A percentile compares a stretch with the other conserved stretches of the same genome.
phyloP scores from a whole-genome alignment of 2,797 vertebrate genomes.

The Lepidocolaptes lacrymiger region DNA sequence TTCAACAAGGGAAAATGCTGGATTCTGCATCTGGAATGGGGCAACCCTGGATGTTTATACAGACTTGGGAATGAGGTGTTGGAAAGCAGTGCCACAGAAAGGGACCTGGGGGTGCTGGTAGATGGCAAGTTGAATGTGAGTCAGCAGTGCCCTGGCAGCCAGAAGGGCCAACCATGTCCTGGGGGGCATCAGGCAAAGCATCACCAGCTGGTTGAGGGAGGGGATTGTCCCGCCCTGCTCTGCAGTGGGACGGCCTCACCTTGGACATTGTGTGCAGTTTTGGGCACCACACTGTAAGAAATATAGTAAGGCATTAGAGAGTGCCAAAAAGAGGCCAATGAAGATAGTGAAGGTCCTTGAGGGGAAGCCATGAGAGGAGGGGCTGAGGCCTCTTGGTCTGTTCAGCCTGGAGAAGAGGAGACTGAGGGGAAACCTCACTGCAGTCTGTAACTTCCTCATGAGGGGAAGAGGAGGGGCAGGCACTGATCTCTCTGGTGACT shows the following conservation, averaged over 20 bases:
- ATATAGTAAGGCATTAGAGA: background rate
- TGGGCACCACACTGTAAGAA: background rate
- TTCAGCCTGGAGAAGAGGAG: background rate
- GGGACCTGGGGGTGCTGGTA: background rate
- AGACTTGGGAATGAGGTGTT: background rate
- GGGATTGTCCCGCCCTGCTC: background rate
- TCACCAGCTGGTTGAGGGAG: fast-evolving
- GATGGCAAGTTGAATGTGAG: background rate
- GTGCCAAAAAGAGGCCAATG: background rate
- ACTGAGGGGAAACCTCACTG: background rate
- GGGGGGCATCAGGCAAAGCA: background rate
- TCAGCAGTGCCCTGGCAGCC: background rate
- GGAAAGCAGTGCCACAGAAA: background rate
- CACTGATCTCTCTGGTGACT: background rate
- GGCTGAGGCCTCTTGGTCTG: background rate
- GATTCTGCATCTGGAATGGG: background rate
- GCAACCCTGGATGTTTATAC: too few relatives aligned
- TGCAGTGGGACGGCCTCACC: background rate
- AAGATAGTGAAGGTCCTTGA: background rate
- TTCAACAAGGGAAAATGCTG: background rate
- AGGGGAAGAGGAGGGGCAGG: background rate
- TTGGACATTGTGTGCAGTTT: background rate
- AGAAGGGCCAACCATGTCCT: background rate
- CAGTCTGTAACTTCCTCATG: background rate
- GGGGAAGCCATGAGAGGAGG: background rate